These are phyloP conservation scores for Pygocentrus nattereri DNA, from an alignment of 2,797 vertebrate genomes.

Conservation along the genomic window DNA sequence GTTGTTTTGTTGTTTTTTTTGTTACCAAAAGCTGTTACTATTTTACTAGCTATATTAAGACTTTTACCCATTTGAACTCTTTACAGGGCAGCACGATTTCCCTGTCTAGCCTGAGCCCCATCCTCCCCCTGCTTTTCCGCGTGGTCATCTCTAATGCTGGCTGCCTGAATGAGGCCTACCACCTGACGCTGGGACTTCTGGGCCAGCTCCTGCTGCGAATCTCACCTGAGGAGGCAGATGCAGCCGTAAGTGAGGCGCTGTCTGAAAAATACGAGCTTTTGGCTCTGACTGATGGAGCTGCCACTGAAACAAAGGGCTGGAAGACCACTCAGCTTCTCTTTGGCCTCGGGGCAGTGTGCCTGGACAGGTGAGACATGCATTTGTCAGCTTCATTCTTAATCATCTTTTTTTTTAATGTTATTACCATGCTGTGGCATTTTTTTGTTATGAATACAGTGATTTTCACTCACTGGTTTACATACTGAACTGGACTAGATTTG, in stretches of 20 bases:
- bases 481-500: too few species aligned
- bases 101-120: constrained; percentile 87
- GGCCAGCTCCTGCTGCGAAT: constrained; percentile 92
- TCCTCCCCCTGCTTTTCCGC: constrained; percentile 94
- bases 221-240: constrained; percentile 86
- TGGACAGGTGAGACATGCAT: constrained; percentile 87
- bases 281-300: constrained; percentile 76
- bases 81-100: constrained; percentile 82
- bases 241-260: constrained; percentile 88
- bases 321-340: constrained; percentile 95
- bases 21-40: too few species aligned
- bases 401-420: too few species aligned
- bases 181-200: constrained; percentile 93
- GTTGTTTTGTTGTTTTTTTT: too few species aligned
- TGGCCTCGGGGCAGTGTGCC: constrained; percentile 93
- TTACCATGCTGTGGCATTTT: too few species aligned
- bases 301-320: constrained; percentile 86
- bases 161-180: constrained; percentile 96
- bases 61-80: background rate
- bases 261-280: constrained; percentile 88
- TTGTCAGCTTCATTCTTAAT: background rate
- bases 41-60: too few species aligned
- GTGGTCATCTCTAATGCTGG: constrained; percentile 96
- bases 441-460: too few species aligned
- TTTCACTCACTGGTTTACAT: too few species aligned